Conservation (phyloP, 2,888 invertebrate genomes). For the Eueremaeus valkanovi region DNA sequence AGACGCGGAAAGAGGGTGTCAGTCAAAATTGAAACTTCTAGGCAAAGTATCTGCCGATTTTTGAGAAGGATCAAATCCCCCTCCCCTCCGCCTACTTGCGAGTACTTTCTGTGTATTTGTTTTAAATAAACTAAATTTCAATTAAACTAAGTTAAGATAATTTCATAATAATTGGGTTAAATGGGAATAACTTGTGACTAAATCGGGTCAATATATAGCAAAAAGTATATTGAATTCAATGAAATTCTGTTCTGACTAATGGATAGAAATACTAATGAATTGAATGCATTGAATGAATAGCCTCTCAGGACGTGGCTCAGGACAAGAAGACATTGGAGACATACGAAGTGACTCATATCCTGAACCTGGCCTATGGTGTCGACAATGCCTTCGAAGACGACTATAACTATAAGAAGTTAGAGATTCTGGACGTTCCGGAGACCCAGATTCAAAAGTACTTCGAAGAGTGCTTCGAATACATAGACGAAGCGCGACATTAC, state of each 20-base stretch:
- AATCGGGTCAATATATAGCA: neutral
- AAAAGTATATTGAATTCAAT: neutral
- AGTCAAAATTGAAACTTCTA: too few species aligned
- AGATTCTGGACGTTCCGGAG: slow-evolving; percentile 51
- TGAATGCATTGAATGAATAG: slow-evolving; percentile 46
- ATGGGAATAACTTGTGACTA: neutral
- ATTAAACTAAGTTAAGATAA: too few species aligned
- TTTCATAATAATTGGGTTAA: too few species aligned
- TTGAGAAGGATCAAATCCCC: too few species aligned
- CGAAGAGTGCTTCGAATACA: slow-evolving; percentile 51
- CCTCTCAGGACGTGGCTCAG: slow-evolving; percentile 54
- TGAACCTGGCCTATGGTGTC: slow-evolving; percentile 44
- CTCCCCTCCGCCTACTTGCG: too few species aligned
- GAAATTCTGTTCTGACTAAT: neutral
- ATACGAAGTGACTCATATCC: slow-evolving; percentile 52
- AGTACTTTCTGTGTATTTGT: too few species aligned
- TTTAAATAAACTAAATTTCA: too few species aligned
- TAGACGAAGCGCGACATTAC: slow-evolving; percentile 50
- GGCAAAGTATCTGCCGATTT: too few species aligned
- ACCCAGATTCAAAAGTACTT: slow-evolving; percentile 50
- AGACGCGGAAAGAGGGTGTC: too few species aligned
- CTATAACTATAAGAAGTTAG: slow-evolving; percentile 50
- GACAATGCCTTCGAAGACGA: slow-evolving; percentile 50
- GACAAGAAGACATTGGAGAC: slow-evolving; percentile 50
- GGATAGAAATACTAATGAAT: neutral